A percentile compares a stretch with the other conserved stretches of the same genome.
Evolutionary conservation across 2,888 invertebrate genomes (phyloP).

Genomic region (Pandemis corylana): DNA sequence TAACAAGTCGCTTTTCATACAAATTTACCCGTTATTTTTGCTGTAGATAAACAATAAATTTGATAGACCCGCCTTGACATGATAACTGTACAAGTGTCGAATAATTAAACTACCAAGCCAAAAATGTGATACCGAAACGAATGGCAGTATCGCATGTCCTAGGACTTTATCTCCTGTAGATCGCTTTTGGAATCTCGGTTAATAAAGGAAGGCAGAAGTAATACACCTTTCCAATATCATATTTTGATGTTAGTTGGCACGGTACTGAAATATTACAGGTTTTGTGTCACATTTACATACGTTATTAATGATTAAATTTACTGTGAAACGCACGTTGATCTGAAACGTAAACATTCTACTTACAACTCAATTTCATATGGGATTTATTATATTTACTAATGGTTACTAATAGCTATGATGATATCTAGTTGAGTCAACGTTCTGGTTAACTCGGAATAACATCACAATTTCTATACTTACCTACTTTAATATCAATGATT

Average conservation of each 20-base stretch:
- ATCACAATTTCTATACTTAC: not conserved
- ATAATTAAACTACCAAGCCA: no score
- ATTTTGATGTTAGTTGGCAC: slow-evolving; percentile 35
- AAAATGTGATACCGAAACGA: no score
- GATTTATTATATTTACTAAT: slow-evolving; percentile 3
- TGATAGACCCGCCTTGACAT: no score
- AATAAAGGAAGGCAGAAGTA: slow-evolving; percentile 34
- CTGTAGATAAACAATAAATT: no score
- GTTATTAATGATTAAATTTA: slow-evolving; percentile 20
- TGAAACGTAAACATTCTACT: not conserved
- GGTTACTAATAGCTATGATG: not conserved
- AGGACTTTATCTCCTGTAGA: not conserved
- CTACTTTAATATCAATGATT: not conserved
- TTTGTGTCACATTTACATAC: slow-evolving; percentile 22
- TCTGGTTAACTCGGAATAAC: not conserved
- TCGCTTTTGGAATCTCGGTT: not conserved
- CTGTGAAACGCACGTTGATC: slow-evolving; percentile 11
- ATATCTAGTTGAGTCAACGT: not conserved
- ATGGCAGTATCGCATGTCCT: not conserved
- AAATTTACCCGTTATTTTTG: no score
- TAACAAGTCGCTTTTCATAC: no score
- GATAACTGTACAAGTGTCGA: no score
- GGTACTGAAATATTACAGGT: slow-evolving; percentile 28
- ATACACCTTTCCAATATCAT: slow-evolving; percentile 35
- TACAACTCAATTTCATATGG: not conserved